phyloP scores from a whole-genome alignment of 53 echinoderm and acorn worm genomes.

The Astropecten irregularis region DNA sequence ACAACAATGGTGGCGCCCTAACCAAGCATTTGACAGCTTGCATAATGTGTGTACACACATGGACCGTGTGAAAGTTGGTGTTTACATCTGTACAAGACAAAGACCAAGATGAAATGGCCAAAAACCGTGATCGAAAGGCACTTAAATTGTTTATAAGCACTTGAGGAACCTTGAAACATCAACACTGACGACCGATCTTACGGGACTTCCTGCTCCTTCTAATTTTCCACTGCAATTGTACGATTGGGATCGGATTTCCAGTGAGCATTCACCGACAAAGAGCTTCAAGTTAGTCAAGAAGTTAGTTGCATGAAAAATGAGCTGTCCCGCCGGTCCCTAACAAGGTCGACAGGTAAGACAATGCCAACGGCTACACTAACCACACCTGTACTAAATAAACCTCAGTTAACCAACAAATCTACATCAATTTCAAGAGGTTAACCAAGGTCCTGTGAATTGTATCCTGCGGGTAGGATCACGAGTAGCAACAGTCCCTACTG shows the following conservation, averaged over 20 bases:
- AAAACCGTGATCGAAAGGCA: not conserved
- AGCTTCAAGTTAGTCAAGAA: not conserved
- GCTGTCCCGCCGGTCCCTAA: not conserved
- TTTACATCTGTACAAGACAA: no score
- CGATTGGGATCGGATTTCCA: conserved; percentile 26
- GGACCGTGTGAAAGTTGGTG: no score
- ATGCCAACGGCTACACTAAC: not conserved
- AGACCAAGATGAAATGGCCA: not conserved
- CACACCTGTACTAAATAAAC: not conserved
- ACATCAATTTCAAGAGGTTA: no score
- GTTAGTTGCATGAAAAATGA: conserved; percentile 30
- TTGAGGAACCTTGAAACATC: conserved; percentile 48
- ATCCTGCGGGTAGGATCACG: no score
- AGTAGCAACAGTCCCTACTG: no score
- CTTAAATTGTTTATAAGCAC: conserved; percentile 23
- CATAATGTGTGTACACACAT: no score
- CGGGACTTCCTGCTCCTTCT: not conserved
- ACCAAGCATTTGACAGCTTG: not conserved
- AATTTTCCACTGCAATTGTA: conserved; percentile 37
- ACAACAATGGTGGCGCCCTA: conserved; percentile 10
- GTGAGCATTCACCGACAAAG: conserved; percentile 31
- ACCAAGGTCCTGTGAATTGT: no score
- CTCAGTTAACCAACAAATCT: no score
- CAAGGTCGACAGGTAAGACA: conserved; percentile 44
- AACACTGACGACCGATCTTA: conserved; percentile 31